Conservation (phyloP, 30 jellyfish, hydroid and myxozoan species). For the Aurelia aurita region DNA sequence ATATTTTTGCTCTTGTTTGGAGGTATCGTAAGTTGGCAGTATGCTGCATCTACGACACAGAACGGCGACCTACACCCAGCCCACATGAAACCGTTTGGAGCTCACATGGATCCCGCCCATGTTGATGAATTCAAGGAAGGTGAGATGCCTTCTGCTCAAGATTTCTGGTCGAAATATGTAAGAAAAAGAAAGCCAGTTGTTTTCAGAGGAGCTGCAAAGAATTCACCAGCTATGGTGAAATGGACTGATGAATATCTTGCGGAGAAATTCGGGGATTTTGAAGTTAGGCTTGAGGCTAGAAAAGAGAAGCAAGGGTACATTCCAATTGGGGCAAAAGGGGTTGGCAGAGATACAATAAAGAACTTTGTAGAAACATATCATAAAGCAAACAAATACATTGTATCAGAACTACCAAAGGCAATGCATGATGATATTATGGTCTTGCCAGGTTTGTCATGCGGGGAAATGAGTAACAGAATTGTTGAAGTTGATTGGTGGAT, state of each 20-base stretch:
- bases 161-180: conserved; percentile 69
- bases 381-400: conserved; percentile 61
- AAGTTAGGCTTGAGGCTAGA: conserved; percentile 82
- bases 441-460: conserved; percentile 76
- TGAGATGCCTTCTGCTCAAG: conserved; percentile 62
- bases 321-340: conserved; percentile 78
- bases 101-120: conserved; percentile 66
- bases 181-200: conserved; percentile 73
- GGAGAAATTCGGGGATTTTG: conserved; percentile 60
- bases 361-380: conserved; percentile 67
- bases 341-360: conserved; percentile 77
- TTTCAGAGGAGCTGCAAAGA: conserved; percentile 78
- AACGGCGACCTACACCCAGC: conserved; percentile 29
- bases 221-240: conserved; percentile 63
- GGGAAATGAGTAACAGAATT: conserved; percentile 54
- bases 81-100: conserved; percentile 91
- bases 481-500: conserved; percentile 89
- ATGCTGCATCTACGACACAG: neutral
- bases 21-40: neutral
- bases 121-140: conserved; percentile 79
- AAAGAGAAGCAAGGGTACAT: conserved; percentile 72
- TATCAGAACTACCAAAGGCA: conserved; percentile 80
- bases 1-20: neutral
- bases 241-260: conserved; percentile 89
- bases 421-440: conserved; percentile 72